A percentile compares a stretch with the other conserved stretches of the same genome.
Conservation (phyloP, 2,113 vertebrate species). For the Grallaria varia region DNA sequence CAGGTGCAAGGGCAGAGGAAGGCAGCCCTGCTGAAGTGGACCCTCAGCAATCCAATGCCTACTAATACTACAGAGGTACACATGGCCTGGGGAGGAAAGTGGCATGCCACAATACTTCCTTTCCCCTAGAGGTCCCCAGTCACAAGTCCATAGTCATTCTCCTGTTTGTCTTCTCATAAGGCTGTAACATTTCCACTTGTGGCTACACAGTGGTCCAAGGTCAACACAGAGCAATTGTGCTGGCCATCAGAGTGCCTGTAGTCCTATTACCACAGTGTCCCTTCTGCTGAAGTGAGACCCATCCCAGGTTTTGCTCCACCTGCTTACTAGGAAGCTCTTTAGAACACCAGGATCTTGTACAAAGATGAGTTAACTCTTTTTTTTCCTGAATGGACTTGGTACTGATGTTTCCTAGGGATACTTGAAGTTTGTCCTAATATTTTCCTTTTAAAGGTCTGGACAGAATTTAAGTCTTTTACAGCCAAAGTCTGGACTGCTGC, state of each 20-base stretch:
- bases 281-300: not conserved
- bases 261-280: not conserved
- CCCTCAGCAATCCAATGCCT: not conserved
- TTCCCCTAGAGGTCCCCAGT: not conserved
- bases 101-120: not conserved
- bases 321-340: not conserved
- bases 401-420: not conserved
- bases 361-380: not conserved
- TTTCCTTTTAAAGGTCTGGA: not conserved
- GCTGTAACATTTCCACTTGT: not conserved
- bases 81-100: not conserved
- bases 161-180: not conserved
- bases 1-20: not conserved
- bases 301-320: not conserved
- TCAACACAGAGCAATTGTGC: not conserved
- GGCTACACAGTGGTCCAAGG: not conserved
- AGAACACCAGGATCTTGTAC: not conserved
- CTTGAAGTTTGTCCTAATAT: not conserved
- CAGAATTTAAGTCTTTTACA: conserved; percentile 2
- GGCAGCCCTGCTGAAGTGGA: not conserved
- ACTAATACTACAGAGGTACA: not conserved
- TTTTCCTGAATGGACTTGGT: not conserved
- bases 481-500: not conserved
- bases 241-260: not conserved
- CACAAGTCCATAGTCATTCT: not conserved